These are phyloP conservation scores for Idaea straminata DNA, from an alignment of 2,888 invertebrate species.

Conservation along the genomic window DNA sequence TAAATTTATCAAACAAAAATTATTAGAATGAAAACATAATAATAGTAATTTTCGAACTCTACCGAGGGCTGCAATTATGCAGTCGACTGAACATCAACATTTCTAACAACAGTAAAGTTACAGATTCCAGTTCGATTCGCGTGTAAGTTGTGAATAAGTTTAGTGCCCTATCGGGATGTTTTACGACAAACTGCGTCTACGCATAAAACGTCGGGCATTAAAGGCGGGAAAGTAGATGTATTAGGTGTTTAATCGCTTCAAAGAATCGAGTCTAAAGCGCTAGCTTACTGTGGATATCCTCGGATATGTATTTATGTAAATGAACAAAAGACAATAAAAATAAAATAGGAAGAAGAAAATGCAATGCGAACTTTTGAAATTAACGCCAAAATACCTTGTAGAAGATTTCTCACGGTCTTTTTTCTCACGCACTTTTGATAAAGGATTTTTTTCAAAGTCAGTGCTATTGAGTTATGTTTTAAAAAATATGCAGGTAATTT, in stretches of 20 bases:
- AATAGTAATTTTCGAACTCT: too few relatives aligned
- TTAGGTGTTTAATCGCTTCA: conserved; percentile 54
- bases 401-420: background rate
- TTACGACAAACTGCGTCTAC: conserved; percentile 51
- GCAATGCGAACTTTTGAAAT: background rate
- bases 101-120: too few relatives aligned
- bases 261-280: conserved; percentile 31
- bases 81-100: too few relatives aligned
- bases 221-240: conserved; percentile 44
- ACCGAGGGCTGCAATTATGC: too few relatives aligned
- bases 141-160: conserved; percentile 12
- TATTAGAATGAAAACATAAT: too few relatives aligned
- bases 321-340: background rate
- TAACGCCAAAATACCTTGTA: background rate
- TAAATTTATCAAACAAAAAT: too few relatives aligned
- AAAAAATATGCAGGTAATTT: too few relatives aligned
- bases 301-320: background rate
- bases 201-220: conserved; percentile 55
- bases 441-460: too few relatives aligned
- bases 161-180: conserved; percentile 29
- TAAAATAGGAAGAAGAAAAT: background rate
- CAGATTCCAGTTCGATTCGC: conserved; percentile 15
- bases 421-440: too few relatives aligned
- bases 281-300: background rate
- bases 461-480: too few relatives aligned